Evolutionary conservation across 2,888 invertebrate species (phyloP).

Genomic region (Mesoligia furuncula): DNA sequence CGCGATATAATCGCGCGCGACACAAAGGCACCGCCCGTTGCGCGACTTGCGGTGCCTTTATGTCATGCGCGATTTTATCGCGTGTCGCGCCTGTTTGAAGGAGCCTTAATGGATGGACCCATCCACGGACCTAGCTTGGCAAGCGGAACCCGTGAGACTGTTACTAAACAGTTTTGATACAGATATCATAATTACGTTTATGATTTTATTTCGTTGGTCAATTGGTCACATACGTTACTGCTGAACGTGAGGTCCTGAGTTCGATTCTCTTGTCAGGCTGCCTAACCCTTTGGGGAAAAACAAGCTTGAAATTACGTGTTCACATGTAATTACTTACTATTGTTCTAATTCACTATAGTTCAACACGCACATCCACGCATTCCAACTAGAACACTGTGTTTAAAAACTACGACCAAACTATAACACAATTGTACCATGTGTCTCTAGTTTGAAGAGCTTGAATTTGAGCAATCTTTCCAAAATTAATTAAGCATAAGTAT

Average conservation of each 20-base stretch:
- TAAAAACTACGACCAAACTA: neutral
- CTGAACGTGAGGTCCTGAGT: neutral
- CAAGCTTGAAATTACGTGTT: constrained; percentile 28
- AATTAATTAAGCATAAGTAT: constrained; percentile 49
- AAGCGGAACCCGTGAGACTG: no score
- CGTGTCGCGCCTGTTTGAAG: no score
- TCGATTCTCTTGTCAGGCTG: neutral
- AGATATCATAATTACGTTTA: no score
- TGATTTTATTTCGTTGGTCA: neutral
- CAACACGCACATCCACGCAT: constrained; percentile 45
- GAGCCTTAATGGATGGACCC: no score
- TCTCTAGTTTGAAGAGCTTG: neutral
- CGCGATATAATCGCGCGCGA: no score
- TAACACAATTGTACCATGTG: constrained; percentile 3
- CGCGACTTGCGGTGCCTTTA: no score
- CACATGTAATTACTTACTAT: constrained; percentile 38
- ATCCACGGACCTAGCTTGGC: neutral
- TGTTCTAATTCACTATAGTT: constrained; percentile 33
- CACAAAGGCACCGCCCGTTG: no score
- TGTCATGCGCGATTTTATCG: no score
- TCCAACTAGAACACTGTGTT: constrained; percentile 29
- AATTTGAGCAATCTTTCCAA: constrained; percentile 35
- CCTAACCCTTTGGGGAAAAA: neutral
- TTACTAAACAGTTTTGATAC: neutral
- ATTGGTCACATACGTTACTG: neutral